phyloP scores from a whole-genome alignment of 2,888 invertebrate genomes.

The Pseudococcus longispinus region DNA sequence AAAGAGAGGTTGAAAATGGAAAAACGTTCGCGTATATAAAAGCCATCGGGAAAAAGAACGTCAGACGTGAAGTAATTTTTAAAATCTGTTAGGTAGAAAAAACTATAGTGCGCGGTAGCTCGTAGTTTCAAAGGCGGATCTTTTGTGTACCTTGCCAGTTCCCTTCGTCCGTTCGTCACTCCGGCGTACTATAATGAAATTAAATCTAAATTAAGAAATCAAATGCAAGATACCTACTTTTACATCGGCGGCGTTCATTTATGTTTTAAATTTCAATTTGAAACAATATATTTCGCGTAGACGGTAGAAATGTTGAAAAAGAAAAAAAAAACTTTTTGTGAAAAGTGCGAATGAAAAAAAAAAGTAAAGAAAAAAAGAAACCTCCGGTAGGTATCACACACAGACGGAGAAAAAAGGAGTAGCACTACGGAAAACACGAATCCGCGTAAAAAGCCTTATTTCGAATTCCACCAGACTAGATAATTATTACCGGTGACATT shows the following conservation, averaged over 20 bases:
- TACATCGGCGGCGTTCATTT: slow-evolving; percentile 20
- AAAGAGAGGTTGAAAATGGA: neutral
- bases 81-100: neutral
- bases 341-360: slow-evolving; percentile 19
- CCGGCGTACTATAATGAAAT: neutral
- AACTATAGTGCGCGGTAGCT: neutral
- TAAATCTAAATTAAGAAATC: slow-evolving; percentile 32
- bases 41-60: neutral
- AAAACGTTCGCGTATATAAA: slow-evolving; percentile 11
- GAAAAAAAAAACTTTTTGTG: neutral
- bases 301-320: neutral
- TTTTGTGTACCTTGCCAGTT: neutral
- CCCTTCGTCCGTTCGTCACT: neutral
- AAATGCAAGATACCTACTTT: slow-evolving; percentile 34
- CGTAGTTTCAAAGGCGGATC: neutral
- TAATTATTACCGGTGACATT: slow-evolving; percentile 56
- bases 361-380: neutral
- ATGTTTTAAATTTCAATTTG: slow-evolving; percentile 38
- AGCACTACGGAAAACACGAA: slow-evolving; percentile 13
- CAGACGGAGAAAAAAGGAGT: neutral
- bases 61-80: slow-evolving; percentile 30
- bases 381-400: neutral
- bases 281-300: slow-evolving; percentile 20
- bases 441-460: slow-evolving; percentile 55
- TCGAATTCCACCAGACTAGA: slow-evolving; percentile 55